phyloP scores from a whole-genome alignment of 2,888 invertebrate genomes.

The Drosophila trichaetosa region DNA sequence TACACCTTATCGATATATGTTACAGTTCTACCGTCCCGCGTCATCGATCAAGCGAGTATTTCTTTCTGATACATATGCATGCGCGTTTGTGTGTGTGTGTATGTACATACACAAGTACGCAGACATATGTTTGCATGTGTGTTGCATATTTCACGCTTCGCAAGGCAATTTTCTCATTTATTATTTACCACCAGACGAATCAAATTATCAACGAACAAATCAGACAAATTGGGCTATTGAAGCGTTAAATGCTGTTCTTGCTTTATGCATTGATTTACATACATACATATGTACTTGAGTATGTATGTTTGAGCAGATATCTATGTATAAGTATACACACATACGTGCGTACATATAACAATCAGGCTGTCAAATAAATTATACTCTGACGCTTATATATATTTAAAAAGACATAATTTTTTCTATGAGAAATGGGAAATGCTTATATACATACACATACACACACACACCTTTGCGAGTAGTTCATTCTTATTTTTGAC shows the following conservation, averaged over 20 bases:
- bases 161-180: conserved; percentile 43
- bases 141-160: conserved; percentile 34
- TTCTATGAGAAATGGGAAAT: conserved; percentile 1
- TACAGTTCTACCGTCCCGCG: conserved; percentile 24
- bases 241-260: conserved; percentile 29
- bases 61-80: background rate
- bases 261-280: background rate
- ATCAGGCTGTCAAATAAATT: background rate
- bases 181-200: conserved; percentile 29
- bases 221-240: conserved; percentile 28
- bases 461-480: conserved; percentile 13
- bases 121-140: background rate
- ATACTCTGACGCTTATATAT: conserved; percentile 5
- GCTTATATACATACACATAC: background rate
- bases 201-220: conserved; percentile 25
- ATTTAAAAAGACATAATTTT: conserved; percentile 3
- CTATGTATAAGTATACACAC: background rate
- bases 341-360: background rate
- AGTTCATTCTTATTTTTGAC: conserved; percentile 38
- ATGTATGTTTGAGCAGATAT: background rate
- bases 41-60: conserved; percentile 41
- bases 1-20: conserved; percentile 19
- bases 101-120: conserved; percentile 6
- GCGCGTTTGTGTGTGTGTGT: background rate
- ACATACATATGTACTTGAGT: background rate